Conservation (phyloP, 1,140 invertebrate genomes). For the Bombus soroeensis region DNA sequence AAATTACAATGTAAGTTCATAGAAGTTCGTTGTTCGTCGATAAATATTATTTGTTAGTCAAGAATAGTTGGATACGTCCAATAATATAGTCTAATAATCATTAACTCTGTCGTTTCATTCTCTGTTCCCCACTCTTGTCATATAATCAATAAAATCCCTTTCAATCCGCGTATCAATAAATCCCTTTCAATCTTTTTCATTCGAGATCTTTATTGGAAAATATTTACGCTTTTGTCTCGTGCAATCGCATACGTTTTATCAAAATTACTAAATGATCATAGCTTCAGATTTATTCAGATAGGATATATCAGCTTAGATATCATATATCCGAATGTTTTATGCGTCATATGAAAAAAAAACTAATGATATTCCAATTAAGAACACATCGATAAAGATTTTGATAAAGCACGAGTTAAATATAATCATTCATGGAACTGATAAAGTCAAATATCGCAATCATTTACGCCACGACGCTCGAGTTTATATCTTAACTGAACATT, state of each 20-base stretch:
- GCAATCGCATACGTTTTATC: background rate
- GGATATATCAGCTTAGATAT: background rate
- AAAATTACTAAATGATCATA: no score
- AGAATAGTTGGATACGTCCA: slow-evolving; percentile 71
- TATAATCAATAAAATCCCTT: background rate
- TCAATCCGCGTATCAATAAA: background rate
- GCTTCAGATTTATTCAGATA: no score
- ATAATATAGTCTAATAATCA: slow-evolving; percentile 72
- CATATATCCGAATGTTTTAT: background rate
- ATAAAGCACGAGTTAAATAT: slow-evolving; percentile 46
- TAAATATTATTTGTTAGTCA: slow-evolving; percentile 77
- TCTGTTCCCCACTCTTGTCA: background rate
- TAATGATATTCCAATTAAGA: slow-evolving; percentile 23
- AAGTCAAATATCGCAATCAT: slow-evolving; percentile 8
- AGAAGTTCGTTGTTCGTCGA: slow-evolving; percentile 75
- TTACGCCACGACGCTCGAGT: slow-evolving; percentile 11
- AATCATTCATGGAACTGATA: slow-evolving; percentile 7
- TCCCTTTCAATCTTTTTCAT: background rate
- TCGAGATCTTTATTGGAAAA: background rate
- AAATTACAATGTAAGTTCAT: slow-evolving; percentile 81
- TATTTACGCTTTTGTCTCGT: background rate
- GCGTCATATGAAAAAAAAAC: no score
- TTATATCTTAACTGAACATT: background rate
- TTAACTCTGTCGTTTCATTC: slow-evolving; percentile 55
- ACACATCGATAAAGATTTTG: slow-evolving; percentile 37